Evolutionary conservation across 1,140 invertebrate species (phyloP), one percentile per base, ranked within the genome.

Genomic region (Parasteatoda tepidariorum): DNA sequence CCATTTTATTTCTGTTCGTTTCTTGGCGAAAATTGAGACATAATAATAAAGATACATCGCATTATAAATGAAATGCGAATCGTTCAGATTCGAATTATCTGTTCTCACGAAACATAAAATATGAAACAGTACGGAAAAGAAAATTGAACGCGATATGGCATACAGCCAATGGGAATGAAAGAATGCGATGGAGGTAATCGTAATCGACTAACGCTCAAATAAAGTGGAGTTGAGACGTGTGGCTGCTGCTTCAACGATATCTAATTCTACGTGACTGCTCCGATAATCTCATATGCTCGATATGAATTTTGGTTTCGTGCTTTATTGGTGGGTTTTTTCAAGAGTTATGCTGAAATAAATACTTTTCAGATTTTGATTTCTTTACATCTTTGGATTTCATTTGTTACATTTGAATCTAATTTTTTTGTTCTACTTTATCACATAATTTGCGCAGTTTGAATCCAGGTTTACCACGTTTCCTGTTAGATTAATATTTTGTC

Each of bases 1-100:
- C 38, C 18, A 18, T 48, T 48, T 48, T 48, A 48, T 48, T 48
- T 48, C 9, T 48, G 1, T 48, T 48, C 4, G 18, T 48, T 48
- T 48, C 38, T 48, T 48, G 38, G 38, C 38, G 38, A 48, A 48
- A 48, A 48, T 48, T 9, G 38, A 48, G 38, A 48, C 38, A 48
- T 48, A 18, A 48, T 48, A 48, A 48, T 48, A 48, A 48, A 48
- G 38, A 48, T 48, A 48, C 48, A 54, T 73, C 70, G 54, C 54
- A 55, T 55, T 22, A n/a, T 41, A 59, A 28, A 73, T 57, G 54
- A 73, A 73, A 73, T 68, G 66, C 24, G 66, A 68, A 61, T 54
- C 70, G 54, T 73, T 73, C 31, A 31, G 70, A 73, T 54, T 73
- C 70, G 15, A 55, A 73, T 73, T 73, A 73, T 73, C 70, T 18